Evolutionary conservation across 2,113 vertebrate species (phyloP), one percentile per base, ranked within the genome.

Genomic region (Gulo gulo): DNA sequence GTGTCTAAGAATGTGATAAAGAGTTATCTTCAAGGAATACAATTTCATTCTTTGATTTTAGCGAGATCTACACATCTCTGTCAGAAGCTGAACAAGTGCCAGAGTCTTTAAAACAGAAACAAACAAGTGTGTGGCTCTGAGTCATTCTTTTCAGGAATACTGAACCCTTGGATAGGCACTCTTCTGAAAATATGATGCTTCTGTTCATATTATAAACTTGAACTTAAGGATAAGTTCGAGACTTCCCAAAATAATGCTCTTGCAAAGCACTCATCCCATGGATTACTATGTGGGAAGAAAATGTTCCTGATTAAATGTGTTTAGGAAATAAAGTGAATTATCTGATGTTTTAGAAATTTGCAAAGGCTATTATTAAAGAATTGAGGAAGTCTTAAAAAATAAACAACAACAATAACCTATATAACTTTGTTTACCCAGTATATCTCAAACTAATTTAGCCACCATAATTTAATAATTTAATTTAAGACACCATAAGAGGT

Each of bases 11-110:
- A 82, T 71, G 82, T 86, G 82, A 89, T 93, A 95, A 95, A 96
- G 91, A 97, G 88, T 94, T 97, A 83, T 96, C 94, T 97, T 97
- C 59, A 96, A 88, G 95, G 71, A 96, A 93, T 65, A 93, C 52
- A 88, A 67, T 91, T 95, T 88, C 42, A 26, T 86, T 91, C 94
- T 97, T 97, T 97, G 96, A 97, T 96, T 97, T 96, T 79, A 79
- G 86, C 23, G 6, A 91, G 78, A 95, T 94, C 91, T 93, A 85
- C 82, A 94, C 91, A 93, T 89, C 91, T 95, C 88, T 95, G 81
- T 95, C 81, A 94, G 94, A 95, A 94, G 93, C 76, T 85, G 81
- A 98, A 94, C 16, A 13, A 87, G 95, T 81, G 87, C 82, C 63
- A 94, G 55, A 79, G 29, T 65, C n/a, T 88, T 91, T 94, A 74